Percentiles rank a stretch among this genome's conserved stretches.
phyloP scores from a whole-genome alignment of 2,888 invertebrate genomes.

The Odontocolon sp. region DNA sequence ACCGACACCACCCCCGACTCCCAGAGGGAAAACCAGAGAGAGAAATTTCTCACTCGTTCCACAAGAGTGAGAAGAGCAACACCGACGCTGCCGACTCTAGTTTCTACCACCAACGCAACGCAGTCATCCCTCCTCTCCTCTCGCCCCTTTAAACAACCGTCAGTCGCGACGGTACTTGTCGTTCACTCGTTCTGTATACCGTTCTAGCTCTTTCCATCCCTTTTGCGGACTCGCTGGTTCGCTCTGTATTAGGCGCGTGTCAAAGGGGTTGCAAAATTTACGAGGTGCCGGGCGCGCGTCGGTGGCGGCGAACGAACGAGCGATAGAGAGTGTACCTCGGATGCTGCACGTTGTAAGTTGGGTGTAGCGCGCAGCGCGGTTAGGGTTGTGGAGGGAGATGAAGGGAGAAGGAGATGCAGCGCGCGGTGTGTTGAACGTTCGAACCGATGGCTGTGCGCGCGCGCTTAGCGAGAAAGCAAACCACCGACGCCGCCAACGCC shows the following conservation, averaged over 20 bases:
- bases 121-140: conserved; percentile 47
- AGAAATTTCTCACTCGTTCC: no score
- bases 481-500: no score
- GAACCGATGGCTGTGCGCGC: no score
- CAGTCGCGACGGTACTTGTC: no score
- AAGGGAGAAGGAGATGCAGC: no score
- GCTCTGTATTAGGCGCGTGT: conserved; percentile 74
- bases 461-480: conserved; percentile 12
- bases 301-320: neutral
- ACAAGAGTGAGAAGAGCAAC: neutral
- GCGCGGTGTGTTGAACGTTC: no score
- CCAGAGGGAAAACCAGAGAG: neutral
- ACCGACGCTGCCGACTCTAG: neutral
- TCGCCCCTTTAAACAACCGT: conserved; percentile 11
- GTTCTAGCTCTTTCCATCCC: conserved; percentile 35
- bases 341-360: neutral
- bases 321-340: conserved; percentile 57
- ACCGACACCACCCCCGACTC: neutral
- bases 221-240: conserved; percentile 47
- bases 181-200: conserved; percentile 21
- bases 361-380: no score
- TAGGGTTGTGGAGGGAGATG: no score
- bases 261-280: conserved; percentile 78
- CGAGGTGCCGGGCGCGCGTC: conserved; percentile 66
- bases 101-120: conserved; percentile 36